Conservation (phyloP, 2,888 invertebrate genomes). For the Caenorhabditis doughertyi region DNA sequence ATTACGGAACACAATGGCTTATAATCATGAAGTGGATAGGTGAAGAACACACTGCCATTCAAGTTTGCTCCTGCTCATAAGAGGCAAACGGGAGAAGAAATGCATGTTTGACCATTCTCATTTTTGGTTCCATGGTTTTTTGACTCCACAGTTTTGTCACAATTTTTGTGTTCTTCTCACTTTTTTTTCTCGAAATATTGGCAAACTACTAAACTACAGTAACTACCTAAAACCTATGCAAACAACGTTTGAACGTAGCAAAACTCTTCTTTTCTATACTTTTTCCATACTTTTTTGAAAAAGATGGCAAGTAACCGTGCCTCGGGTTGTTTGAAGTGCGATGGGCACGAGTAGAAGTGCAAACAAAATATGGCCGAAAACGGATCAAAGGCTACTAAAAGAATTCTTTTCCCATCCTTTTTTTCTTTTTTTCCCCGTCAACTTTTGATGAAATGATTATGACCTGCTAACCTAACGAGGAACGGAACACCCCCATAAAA, state of each 20-base stretch:
- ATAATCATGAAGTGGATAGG: slow-evolving; percentile 47
- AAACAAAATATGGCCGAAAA: slow-evolving; percentile 54
- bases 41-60: slow-evolving; percentile 30
- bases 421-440: slow-evolving; percentile 1
- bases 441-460: slow-evolving; percentile 43
- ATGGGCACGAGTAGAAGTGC: slow-evolving; percentile 50
- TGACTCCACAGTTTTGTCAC: neutral
- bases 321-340: slow-evolving; percentile 42
- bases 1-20: slow-evolving; percentile 52
- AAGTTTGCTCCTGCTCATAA: slow-evolving; percentile 47
- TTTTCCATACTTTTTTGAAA: slow-evolving; percentile 10
- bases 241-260: neutral
- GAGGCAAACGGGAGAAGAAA: slow-evolving; percentile 17
- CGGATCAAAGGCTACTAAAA: slow-evolving; percentile 50
- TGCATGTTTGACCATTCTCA: slow-evolving; percentile 3
- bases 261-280: neutral
- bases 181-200: neutral
- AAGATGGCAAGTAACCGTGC: slow-evolving; percentile 34
- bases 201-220: slow-evolving; percentile 25
- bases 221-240: slow-evolving; percentile 28
- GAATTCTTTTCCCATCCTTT: slow-evolving; percentile 2
- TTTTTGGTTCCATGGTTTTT: neutral
- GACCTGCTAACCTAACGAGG: slow-evolving; percentile 62
- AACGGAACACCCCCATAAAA: slow-evolving; percentile 54
- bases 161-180: too few species aligned